Conservation (phyloP, 1,140 invertebrate genomes). For the Conopomorpha cramerella region DNA sequence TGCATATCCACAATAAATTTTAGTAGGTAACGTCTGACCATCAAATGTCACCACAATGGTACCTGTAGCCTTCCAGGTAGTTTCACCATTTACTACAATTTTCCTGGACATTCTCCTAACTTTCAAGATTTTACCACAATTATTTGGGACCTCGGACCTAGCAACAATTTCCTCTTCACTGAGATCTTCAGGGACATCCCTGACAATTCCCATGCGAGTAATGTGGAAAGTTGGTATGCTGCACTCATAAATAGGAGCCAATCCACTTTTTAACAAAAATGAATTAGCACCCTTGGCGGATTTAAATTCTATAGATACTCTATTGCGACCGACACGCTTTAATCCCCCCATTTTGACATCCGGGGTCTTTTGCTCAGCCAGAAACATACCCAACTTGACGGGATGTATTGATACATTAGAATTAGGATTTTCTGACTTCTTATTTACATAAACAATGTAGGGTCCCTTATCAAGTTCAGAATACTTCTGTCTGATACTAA, state of each 20-base stretch:
- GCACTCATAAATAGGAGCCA: neutral
- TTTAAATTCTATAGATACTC: neutral
- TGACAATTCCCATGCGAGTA: slow-evolving; percentile 2
- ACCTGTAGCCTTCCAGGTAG: neutral
- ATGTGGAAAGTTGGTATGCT: slow-evolving; percentile 3
- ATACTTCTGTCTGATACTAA: too few species aligned
- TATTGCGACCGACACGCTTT: neutral
- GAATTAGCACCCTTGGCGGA: neutral
- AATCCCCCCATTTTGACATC: too few species aligned
- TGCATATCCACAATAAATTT: slow-evolving; percentile 1
- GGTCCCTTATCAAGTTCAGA: too few species aligned
- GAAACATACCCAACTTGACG: too few species aligned
- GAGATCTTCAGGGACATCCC: slow-evolving; percentile 2
- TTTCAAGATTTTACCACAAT: slow-evolving; percentile 4
- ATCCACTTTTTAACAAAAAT: neutral
- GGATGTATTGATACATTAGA: too few species aligned
- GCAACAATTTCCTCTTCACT: slow-evolving; percentile 1
- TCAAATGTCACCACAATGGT: slow-evolving; percentile 5
- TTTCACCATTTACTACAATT: neutral
- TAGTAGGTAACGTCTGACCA: slow-evolving; percentile 4
- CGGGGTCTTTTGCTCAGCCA: too few species aligned
- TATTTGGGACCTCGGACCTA: neutral
- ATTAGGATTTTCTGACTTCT: too few species aligned
- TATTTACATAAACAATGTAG: too few species aligned
- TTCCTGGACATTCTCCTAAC: neutral